Conservation (phyloP, 2,888 invertebrate genomes). For the Eudasyphora cyanicolor region DNA sequence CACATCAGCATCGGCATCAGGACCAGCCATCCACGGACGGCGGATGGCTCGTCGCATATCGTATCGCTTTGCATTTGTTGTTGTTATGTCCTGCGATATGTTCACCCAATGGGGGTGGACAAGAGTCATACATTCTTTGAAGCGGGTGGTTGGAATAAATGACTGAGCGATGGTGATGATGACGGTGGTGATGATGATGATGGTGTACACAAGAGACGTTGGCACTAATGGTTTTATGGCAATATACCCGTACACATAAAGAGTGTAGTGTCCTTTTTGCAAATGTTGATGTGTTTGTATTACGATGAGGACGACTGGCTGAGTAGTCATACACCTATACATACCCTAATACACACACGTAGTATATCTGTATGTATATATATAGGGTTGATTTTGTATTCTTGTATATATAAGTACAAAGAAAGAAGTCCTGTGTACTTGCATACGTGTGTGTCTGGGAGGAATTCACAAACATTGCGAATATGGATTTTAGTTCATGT, state of each 20-base stretch:
- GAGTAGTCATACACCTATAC: conserved; percentile 33
- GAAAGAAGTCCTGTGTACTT: not conserved
- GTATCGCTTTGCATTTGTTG: conserved; percentile 47
- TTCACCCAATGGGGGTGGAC: conserved; percentile 62
- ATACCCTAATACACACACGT: conserved; percentile 20
- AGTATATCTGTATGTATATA: not conserved
- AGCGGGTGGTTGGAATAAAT: conserved; percentile 61
- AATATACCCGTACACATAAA: conserved; percentile 40
- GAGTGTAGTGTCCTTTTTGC: conserved; percentile 65
- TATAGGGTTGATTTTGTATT: not conserved
- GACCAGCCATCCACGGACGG: no score
- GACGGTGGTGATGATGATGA: conserved; percentile 45
- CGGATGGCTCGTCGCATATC: conserved; percentile 34
- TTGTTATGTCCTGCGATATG: conserved; percentile 51
- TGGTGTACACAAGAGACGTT: conserved; percentile 64
- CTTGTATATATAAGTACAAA: not conserved
- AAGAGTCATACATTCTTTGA: conserved; percentile 45
- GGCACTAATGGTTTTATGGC: conserved; percentile 63
- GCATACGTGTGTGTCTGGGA: not conserved
- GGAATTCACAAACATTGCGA: conserved; percentile 25
- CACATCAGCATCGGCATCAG: conserved; percentile 46
- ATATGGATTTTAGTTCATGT: no score
- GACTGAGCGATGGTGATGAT: conserved; percentile 52
- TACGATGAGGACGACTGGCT: no score
- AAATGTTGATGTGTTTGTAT: conserved; percentile 43